Base-by-base conservation (phyloP, 2,113 vertebrate species). In the Rhynchomys soricoides region DNA sequence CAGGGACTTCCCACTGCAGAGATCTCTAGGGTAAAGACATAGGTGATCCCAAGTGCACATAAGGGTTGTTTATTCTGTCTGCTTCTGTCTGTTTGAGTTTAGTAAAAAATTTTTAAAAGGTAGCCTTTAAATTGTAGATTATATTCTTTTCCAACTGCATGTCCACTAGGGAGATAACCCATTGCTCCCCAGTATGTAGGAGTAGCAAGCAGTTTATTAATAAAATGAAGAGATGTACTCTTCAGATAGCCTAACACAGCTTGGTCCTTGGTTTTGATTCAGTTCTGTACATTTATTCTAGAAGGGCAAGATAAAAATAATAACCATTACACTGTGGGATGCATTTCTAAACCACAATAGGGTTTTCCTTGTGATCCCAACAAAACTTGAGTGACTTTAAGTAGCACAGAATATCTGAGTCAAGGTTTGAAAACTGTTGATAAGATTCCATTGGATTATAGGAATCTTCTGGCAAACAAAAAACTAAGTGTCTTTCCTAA, bases 331-430 rank as follows among this genome's bases (percentile, higher is more conserved):
- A 5, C 17, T 91, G 82, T 83, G 31, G 45, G 45, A 73, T 78
- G 7, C 52, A 40, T 82, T 16, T 81, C 31, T 9, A 15, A 24
- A 62, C n/a, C 57, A 83, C 57, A 83, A n/a, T 40, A 52, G 66
- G 8, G 59, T 73, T 93, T 93, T 89, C 50, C 91, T 78, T 22
- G 22, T 59, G 50, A 71, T 4, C 0, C 21, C 79, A 93, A 85
- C 17, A 22, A 79, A 93, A 86, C 26, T 40, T 66, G 85, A 16
- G 31, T 86, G 40, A 16, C 57, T 95, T 91, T 89, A 91, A 92
- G 82, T 79, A 92, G 31, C 16, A 40, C 45, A 88, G 78, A 85
- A 71, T 71, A 48, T 45, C 64, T 86, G 70, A 78, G 15, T 86
- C 37, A 77, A 71, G 5, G 0, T 70, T 91, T 96, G 57, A 77